Evolutionary conservation across 1,140 invertebrate genomes (phyloP).

Genomic region (Meloidogyne chitwoodi): DNA sequence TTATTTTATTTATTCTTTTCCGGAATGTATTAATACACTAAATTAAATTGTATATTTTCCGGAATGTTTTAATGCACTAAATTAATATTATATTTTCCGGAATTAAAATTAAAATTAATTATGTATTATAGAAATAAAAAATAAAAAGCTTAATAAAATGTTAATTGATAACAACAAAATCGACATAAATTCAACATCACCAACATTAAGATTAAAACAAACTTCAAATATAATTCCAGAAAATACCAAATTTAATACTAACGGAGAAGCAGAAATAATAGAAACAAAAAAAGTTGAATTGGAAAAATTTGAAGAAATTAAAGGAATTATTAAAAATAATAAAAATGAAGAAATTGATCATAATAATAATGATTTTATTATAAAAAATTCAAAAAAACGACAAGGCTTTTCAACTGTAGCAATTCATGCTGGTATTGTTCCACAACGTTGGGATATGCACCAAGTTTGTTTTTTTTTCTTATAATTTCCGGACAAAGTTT

Average conservation of each 20-base stretch:
- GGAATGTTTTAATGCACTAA: no score
- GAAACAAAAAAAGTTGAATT: no score
- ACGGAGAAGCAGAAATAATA: neutral
- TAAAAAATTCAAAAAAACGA: neutral
- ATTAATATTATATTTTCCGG: neutral
- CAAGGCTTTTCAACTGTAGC: slow-evolving; percentile 26
- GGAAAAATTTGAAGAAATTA: neutral
- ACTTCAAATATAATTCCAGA: neutral
- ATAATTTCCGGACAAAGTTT: neutral
- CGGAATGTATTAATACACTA: no score
- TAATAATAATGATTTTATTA: neutral
- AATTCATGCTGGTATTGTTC: slow-evolving; percentile 25
- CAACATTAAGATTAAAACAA: neutral
- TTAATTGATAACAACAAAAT: neutral
- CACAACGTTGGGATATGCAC: slow-evolving; percentile 36
- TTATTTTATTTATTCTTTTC: no score
- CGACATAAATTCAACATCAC: neutral
- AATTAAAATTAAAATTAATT: neutral
- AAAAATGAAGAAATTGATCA: neutral
- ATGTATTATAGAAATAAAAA: neutral
- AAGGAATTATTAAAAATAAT: neutral
- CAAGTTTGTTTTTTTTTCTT: slow-evolving; percentile 12
- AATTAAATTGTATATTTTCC: neutral
- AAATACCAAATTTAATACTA: neutral
- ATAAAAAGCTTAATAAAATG: neutral